Evolutionary conservation across 2,113 vertebrate species (phyloP), one percentile per base, ranked within the genome.

Genomic region (Calidris pygmaea): DNA sequence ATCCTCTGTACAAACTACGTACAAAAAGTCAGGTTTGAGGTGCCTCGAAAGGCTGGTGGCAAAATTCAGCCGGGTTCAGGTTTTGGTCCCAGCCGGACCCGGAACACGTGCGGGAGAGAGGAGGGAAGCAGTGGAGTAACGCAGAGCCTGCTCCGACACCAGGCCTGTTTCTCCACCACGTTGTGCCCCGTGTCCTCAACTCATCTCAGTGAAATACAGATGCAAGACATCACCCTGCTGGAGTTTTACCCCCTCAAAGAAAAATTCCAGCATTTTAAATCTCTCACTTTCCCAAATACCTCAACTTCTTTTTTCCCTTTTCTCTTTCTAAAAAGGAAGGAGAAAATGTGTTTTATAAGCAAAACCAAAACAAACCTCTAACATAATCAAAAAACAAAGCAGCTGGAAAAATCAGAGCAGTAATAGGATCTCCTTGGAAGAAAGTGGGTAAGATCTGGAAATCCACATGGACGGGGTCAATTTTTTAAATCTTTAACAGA

Each of bases 41-140:
- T 39, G 24, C 24, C 27, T 48, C 7, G n/a, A 65, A 68, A 72
- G 56, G 29, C 52, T 68, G 43, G 15, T 22, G 55, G 16, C 14
- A 89, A 87, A 79, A 68, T 14, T 41, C 2, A 75, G 4, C 21
- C 27, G 0, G 8, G n/a, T 16, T 41, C 41, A 56, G 29, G 12
- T 35, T 71, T 32, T 75, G 45, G 30, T 73, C 37, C 43, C 58
- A 52, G 47, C 27, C 1, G 4, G 50, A 37, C 27, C 45, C 66
- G n/a, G 39, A 75, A 58, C 13, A 41, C 1, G 1, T 14, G 32
- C 0, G 1, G 24, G 53, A 53, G 26, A 52, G 14, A 56, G n/a
- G 7, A 35, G 21, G 39, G 39, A 79, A 55, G 37, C 23, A 13
- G 15, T 6, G 55, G 60, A 50, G 12, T 19, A 45, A 32, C 1